A percentile compares a stretch with the other conserved stretches of the same genome.
Evolutionary conservation across 1,140 invertebrate genomes (phyloP).

Genomic region (Drosophila orena): DNA sequence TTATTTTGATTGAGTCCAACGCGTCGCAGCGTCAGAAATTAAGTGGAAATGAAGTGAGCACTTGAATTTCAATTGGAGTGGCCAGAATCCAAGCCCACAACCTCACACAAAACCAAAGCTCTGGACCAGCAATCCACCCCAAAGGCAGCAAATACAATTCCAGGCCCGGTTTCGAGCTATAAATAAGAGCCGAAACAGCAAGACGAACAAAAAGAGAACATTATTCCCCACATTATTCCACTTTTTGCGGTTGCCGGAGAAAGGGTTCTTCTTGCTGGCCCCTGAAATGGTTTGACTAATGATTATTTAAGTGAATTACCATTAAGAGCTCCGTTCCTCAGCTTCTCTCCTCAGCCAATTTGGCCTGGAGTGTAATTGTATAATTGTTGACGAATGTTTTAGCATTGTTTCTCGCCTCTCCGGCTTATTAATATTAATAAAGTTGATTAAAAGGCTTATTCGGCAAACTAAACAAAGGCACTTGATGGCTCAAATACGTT

Average conservation of each 20-base stretch:
- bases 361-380: conserved; percentile 64
- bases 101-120: conserved; percentile 6
- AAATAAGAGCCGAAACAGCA: conserved; percentile 40
- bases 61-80: conserved; percentile 65
- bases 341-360: conserved; percentile 21
- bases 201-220: conserved; percentile 29
- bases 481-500: conserved; percentile 13
- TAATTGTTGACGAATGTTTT: conserved; percentile 72
- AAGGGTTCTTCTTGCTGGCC: conserved; percentile 30
- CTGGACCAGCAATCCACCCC: conserved; percentile 21
- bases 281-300: conserved; percentile 71
- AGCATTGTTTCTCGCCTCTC: conserved; percentile 46
- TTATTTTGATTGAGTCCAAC: conserved; percentile 46
- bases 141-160: conserved; percentile 13
- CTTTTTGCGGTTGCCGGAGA: conserved; percentile 34
- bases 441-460: conserved; percentile 78
- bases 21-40: conserved; percentile 55
- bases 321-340: conserved; percentile 55
- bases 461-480: conserved; percentile 63
- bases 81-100: conserved; percentile 8
- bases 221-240: conserved; percentile 47
- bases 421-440: conserved; percentile 78
- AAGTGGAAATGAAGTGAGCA: conserved; percentile 62
- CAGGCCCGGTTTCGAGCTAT: conserved; percentile 27
- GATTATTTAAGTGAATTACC: conserved; percentile 82